Evolutionary conservation across 2,797 vertebrate species (phyloP), one percentile per base, ranked within the genome.

Genomic region (Nyctibius grandis): DNA sequence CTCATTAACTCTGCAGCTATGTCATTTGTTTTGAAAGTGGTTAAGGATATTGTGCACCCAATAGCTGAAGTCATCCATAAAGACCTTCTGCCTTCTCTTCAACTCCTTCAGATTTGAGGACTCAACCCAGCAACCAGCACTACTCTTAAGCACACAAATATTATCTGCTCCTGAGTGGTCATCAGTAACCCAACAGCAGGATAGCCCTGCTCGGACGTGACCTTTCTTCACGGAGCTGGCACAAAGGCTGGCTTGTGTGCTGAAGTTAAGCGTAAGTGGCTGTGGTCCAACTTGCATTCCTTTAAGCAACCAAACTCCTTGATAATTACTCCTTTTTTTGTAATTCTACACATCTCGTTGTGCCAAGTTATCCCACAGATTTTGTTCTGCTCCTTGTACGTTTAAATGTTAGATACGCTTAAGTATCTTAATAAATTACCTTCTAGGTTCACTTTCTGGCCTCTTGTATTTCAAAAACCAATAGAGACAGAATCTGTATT

Each of bases 231-330:
- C 19, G 15, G 87, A 74, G 75, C 82, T 88, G 92, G 91, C 78
- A 68, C 31, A 2, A 3, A 65, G 38, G 81, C 74, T 57, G 65
- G 33, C 67, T 51, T 64, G 67, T 64, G 89, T 56, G 80, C 64
- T 63, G 31, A 54, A 20, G 47, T 77, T 56, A 64, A 63, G 63
- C 7, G 2, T 14, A 74, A 67, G 8, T 67, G 85, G 74, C 91
- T 56, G 6, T 22, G 40, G 56, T 63, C 83, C 91, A 85, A 70
- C 63, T 23, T 70, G 23, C 51, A 26, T 73, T 95, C 77, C 91
- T 90, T 73, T 59, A 54, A 87, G 79, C 70, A 77, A 50, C 72
- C 56, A 53, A 93, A 78, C 73, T 86, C 64, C 85, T 68, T 29
- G 53, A 45, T 81, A 78, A 29, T 80, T 61, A 26, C 67, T 64